phyloP scores from a whole-genome alignment of 2,113 vertebrate genomes.

The Gopherus evgoodei region DNA sequence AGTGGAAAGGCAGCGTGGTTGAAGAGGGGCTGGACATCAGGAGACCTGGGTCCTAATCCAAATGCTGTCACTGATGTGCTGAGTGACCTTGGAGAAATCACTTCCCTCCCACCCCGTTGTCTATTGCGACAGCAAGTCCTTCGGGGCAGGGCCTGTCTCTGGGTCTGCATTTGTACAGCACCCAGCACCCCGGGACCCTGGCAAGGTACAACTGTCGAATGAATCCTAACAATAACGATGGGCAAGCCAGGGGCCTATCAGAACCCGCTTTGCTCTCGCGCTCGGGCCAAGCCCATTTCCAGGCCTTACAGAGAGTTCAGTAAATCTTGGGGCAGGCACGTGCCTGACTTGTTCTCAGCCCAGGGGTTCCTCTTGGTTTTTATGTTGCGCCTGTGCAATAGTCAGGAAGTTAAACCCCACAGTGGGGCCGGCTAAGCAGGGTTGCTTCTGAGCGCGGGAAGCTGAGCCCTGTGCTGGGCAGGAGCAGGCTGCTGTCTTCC shows the following conservation, averaged over 20 bases:
- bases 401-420: too few relatives aligned
- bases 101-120: neutral
- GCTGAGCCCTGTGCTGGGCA: rapidly evolving
- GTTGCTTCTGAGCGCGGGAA: rapidly evolving
- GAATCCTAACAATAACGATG: rapidly evolving
- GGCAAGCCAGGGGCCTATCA: neutral
- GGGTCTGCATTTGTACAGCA: neutral
- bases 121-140: neutral
- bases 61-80: neutral
- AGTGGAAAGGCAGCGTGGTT: neutral
- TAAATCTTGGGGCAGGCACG: rapidly evolving
- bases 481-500: neutral
- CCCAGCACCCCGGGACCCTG: rapidly evolving
- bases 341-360: neutral
- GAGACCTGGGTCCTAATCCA: neutral
- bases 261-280: neutral
- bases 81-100: neutral
- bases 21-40: neutral
- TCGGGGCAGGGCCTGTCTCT: neutral
- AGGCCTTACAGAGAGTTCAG: rapidly evolving
- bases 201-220: neutral
- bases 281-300: neutral
- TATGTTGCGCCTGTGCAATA: neutral
- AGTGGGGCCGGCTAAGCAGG: neutral
- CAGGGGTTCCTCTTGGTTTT: too few relatives aligned